Evolutionary conservation across 2,113 vertebrate species (phyloP).

Genomic region (Narcine bancroftii): DNA sequence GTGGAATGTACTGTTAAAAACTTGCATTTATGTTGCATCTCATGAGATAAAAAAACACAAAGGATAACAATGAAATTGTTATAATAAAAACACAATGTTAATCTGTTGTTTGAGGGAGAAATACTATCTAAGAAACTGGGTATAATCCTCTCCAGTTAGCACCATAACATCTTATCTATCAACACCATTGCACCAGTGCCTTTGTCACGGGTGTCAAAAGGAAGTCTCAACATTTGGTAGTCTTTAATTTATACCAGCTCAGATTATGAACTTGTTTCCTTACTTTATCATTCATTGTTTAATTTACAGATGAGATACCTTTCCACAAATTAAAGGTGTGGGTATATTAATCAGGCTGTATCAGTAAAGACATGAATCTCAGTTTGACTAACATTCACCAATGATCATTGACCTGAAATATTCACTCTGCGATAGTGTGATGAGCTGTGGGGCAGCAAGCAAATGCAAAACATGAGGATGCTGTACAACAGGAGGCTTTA

Average conservation of each 20-base stretch:
- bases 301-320: no score
- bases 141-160: background rate
- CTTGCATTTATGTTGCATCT: background rate
- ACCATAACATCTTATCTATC: background rate
- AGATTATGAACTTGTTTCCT: background rate
- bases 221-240: background rate
- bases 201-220: background rate
- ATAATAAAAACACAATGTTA: background rate
- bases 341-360: no score
- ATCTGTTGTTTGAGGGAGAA: background rate
- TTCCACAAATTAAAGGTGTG: background rate
- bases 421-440: no score
- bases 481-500: no score
- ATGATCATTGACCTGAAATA: no score
- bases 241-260: background rate
- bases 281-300: background rate
- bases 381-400: no score
- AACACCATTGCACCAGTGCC: background rate
- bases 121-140: background rate
- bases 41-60: background rate
- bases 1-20: background rate
- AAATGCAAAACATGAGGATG: no score
- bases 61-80: background rate
- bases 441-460: no score
- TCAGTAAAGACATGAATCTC: no score